Evolutionary conservation across 2,888 invertebrate species (phyloP), one percentile per base, ranked within the genome.

Genomic region (Epiblema foenella): DNA sequence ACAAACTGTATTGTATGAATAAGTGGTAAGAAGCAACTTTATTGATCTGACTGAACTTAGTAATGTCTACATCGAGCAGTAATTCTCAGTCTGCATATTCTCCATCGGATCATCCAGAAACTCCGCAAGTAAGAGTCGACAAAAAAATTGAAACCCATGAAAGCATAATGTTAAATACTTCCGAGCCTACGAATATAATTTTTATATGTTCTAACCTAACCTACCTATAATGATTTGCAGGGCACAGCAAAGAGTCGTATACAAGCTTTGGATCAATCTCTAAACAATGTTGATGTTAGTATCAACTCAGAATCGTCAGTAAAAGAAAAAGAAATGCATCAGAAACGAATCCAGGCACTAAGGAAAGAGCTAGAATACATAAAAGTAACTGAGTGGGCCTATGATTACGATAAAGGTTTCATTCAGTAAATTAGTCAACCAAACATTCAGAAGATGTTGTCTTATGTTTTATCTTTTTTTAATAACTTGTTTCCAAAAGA

Each of bases 361-460:
- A 93, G 97, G 72, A 97, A 96, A 85, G 96, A 97, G 87, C 88
- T 97, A 69, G 96, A 96, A 77, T 96, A 95, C 82, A 89, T 97
- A n/a, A 96, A 96, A 83, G 95, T 95, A 67, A 97, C 97, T 0
- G 96, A 97, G 82, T 97, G 97, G 97, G 95, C 96, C 87, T 97
- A 96, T 90, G 95, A 96, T 52, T 94, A 95, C 78, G 96, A 97
- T 75, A 96, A 95, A 86, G 95, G 94, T 71, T 94, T 95, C 83
- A 94, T 94, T 24, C 95, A 95, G 81, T 91, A 88, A 46, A 81
- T 24, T 63, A 49, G 10, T 24, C 42, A 63, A 51, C 57, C 24
- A 39, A 66, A 20, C 37, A 42, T 66, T 56, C 70, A 9, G 17
- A 51, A 75, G 75, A 95, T 95, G 94, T 76, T 94, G 70, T 91